Evolutionary conservation across 37 sponge, comb jelly and placozoan species (phyloP).

Genomic region (Beroe ovata): DNA sequence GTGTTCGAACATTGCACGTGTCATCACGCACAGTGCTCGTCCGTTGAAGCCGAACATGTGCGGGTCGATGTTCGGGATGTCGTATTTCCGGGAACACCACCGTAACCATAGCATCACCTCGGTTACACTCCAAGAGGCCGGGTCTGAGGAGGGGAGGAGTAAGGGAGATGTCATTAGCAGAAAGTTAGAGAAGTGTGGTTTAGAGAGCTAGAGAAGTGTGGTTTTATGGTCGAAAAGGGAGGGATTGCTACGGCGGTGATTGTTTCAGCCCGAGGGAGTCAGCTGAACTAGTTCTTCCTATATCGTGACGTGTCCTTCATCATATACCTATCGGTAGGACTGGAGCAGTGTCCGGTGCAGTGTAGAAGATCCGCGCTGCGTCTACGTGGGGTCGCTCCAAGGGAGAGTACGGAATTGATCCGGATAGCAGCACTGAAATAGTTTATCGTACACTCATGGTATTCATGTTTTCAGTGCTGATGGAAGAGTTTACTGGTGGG

Average conservation of each 20-base stretch:
- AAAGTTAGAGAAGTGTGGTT: no score
- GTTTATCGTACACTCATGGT: no score
- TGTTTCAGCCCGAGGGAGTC: no score
- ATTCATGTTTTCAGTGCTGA: no score
- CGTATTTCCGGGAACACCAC: conserved; percentile 52
- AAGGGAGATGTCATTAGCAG: no score
- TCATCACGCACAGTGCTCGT: conserved; percentile 3
- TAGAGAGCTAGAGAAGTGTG: no score
- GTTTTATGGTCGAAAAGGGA: no score
- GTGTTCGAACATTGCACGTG: conserved; percentile 40
- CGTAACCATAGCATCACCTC: conserved; percentile 67
- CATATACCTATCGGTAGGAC: conserved; percentile 25
- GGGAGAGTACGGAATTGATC: conserved; percentile 24
- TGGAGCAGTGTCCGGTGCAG: conserved; percentile 51
- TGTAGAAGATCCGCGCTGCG: conserved; percentile 51
- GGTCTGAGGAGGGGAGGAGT: no score
- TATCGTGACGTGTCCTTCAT: no score
- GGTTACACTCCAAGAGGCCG: conserved; percentile 22
- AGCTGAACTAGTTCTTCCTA: no score
- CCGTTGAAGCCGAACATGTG: conserved; percentile 66
- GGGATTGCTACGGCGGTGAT: no score
- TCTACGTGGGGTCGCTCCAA: conserved; percentile 23
- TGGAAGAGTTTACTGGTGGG: no score
- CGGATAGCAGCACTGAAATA: conserved; percentile 50
- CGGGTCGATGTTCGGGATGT: conserved; percentile 52